phyloP scores from a whole-genome alignment of 2,113 vertebrate species.

The Peromyscus californicus region DNA sequence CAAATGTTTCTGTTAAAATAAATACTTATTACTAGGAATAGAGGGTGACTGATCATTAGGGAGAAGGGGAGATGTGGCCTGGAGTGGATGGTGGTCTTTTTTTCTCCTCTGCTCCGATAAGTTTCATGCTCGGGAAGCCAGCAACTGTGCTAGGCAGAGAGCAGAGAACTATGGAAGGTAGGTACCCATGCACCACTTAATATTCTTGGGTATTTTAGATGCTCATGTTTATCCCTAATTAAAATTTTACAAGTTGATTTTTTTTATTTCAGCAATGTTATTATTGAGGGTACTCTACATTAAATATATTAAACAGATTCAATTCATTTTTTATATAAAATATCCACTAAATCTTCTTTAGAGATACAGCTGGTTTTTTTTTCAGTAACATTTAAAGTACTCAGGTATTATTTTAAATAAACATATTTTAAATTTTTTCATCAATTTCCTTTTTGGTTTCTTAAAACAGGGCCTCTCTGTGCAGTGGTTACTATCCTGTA shows the following conservation, averaged over 20 bases:
- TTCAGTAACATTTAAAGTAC: too few relatives aligned
- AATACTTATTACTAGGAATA: neutral
- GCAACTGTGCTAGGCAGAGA: neutral
- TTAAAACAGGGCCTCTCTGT: neutral
- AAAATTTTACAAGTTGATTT: neutral
- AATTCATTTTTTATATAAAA: neutral
- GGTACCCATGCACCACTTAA: neutral
- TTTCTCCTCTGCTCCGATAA: constrained; percentile 29
- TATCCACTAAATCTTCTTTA: too few relatives aligned
- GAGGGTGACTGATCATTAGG: neutral
- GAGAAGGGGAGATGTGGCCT: neutral
- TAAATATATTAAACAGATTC: neutral
- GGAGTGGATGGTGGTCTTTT: constrained; percentile 11
- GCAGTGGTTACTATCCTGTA: neutral
- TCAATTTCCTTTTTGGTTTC: neutral
- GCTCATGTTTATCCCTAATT: constrained; percentile 50
- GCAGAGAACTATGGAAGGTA: neutral
- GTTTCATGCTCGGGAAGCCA: neutral
- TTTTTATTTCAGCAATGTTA: constrained; percentile 27
- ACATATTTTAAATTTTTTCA: constrained; percentile 61
- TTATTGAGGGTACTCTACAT: neutral
- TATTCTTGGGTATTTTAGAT: neutral
- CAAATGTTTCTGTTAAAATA: constrained; percentile 44
- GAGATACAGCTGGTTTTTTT: too few relatives aligned
- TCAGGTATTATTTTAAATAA: constrained; percentile 4